Conservation (phyloP, 2,797 vertebrate species). For the Prunella strophiata region DNA sequence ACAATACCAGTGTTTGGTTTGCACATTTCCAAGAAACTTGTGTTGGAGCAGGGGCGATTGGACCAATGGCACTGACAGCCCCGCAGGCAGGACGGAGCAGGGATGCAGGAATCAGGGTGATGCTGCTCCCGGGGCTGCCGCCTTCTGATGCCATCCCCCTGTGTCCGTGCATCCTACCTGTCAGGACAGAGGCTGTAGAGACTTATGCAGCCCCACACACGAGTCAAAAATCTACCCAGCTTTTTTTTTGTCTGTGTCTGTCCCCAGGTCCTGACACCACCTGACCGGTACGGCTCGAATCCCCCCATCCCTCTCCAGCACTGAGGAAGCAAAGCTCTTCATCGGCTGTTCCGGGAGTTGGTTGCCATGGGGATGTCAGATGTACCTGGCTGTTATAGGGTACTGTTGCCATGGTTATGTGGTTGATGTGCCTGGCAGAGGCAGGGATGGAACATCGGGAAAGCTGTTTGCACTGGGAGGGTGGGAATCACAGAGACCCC, state of each 20-base stretch:
- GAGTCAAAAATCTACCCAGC: not conserved
- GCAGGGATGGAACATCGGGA: not conserved
- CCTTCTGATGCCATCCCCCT: not conserved
- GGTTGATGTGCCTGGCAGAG: constrained; percentile 7
- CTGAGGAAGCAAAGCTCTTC: not conserved
- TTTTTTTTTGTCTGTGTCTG: too few relatives aligned
- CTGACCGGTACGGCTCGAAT: not conserved
- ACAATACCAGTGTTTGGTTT: not conserved
- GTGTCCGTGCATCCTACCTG: not conserved
- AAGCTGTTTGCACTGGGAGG: not conserved
- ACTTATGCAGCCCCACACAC: not conserved
- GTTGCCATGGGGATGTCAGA: constrained; percentile 63
- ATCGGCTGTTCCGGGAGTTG: not conserved
- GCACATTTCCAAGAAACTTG: not conserved
- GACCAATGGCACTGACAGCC: not conserved
- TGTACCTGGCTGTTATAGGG: constrained; percentile 61
- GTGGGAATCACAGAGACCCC: not conserved
- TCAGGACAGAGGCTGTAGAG: not conserved
- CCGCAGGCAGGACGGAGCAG: not conserved
- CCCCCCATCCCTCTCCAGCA: not conserved
- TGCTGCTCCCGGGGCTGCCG: not conserved
- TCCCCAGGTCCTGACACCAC: not conserved
- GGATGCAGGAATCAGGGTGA: not conserved
- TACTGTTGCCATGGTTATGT: constrained; percentile 38
- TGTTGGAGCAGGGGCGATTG: not conserved